A percentile compares a stretch with the other conserved stretches of the same genome.
Conservation (phyloP, 2,888 invertebrate genomes). For the Eristalinus aeneus region DNA sequence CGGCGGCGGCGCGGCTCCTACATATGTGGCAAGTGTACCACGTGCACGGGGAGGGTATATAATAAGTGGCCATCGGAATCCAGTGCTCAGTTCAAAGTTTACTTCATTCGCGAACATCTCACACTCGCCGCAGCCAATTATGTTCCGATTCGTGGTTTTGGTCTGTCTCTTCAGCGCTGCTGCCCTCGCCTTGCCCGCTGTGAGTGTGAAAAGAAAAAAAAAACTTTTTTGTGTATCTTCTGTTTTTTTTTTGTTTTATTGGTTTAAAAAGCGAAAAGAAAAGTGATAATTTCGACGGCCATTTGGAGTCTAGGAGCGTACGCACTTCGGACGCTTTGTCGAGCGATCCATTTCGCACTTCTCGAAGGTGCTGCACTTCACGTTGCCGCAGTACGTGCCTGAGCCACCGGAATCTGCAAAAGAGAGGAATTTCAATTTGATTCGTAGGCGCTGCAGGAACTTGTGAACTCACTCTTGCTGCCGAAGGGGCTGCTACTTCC, state of each 20-base stretch:
- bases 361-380: conserved; percentile 86
- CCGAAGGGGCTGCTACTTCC: conserved; percentile 75
- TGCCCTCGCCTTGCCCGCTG: conserved; percentile 76
- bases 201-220: conserved; percentile 75
- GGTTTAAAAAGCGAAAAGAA: conserved; percentile 14
- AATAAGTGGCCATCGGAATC: conserved; percentile 53
- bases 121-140: conserved; percentile 58
- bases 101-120: conserved; percentile 76
- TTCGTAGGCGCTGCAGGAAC: background rate
- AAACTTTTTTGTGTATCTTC: background rate
- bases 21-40: conserved; percentile 25
- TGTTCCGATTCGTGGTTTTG: conserved; percentile 77
- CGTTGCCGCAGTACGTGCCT: conserved; percentile 86
- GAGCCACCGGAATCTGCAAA: conserved; percentile 75
- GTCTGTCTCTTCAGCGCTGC: conserved; percentile 76
- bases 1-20: too few species aligned
- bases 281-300: conserved; percentile 26
- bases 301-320: conserved; percentile 81
- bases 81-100: conserved; percentile 77
- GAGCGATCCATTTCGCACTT: conserved; percentile 85
- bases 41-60: conserved; percentile 44
- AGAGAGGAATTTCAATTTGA: background rate
- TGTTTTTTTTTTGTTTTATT: background rate
- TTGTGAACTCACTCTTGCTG: conserved; percentile 80
- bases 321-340: conserved; percentile 86